These are phyloP conservation scores for Chironomus tentans DNA, from an alignment of 2,888 invertebrate species.

Conservation along the genomic window DNA sequence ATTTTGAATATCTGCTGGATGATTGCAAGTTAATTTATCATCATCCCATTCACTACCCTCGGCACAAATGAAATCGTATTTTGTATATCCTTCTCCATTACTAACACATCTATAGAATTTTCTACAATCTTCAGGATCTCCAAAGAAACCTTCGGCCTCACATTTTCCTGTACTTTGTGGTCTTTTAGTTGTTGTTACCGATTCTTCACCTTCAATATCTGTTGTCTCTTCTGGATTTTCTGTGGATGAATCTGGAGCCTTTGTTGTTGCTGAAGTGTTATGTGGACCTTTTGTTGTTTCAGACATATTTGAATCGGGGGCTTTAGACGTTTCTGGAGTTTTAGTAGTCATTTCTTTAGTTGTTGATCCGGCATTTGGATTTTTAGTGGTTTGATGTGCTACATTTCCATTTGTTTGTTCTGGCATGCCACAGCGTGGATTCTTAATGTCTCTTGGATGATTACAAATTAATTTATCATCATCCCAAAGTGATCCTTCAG, in stretches of 20 bases:
- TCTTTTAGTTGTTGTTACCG: slow-evolving; percentile 27
- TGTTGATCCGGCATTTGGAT: neutral
- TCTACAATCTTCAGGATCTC: slow-evolving; percentile 49
- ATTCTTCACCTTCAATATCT: slow-evolving; percentile 22
- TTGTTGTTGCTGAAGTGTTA: neutral
- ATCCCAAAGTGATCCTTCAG: slow-evolving; percentile 56
- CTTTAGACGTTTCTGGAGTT: neutral
- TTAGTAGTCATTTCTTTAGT: neutral
- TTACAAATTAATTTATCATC: slow-evolving; percentile 40
- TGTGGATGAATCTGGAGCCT: neutral
- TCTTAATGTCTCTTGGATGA: slow-evolving; percentile 33
- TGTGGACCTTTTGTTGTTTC: neutral
- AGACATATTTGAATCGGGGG: neutral
- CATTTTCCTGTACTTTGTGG: slow-evolving; percentile 40
- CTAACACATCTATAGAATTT: slow-evolving; percentile 52
- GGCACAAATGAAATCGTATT: slow-evolving; percentile 54
- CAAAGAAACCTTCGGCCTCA: slow-evolving; percentile 52
- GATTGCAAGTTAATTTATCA: slow-evolving; percentile 51
- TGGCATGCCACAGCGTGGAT: slow-evolving; percentile 1
- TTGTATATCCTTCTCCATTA: slow-evolving; percentile 44
- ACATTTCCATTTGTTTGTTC: slow-evolving; percentile 35
- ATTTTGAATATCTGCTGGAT: slow-evolving; percentile 40
- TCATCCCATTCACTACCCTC: slow-evolving; percentile 61
- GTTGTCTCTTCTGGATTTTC: neutral
- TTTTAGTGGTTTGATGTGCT: neutral